phyloP scores from a whole-genome alignment of 2,797 vertebrate species.

The Glossophaga mutica region DNA sequence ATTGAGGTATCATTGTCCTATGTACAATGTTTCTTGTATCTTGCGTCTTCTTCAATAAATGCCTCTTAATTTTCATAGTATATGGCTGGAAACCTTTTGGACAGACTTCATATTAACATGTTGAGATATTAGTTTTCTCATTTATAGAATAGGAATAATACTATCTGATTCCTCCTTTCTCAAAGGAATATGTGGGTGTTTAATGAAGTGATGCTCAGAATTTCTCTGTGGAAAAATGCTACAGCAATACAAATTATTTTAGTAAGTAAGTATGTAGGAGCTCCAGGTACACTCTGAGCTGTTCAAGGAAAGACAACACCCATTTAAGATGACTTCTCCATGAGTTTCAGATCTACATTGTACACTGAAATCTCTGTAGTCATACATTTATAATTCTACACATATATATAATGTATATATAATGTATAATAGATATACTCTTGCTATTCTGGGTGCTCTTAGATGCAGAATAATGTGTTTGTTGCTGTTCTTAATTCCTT shows the following conservation, averaged over 20 bases:
- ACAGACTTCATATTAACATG: background rate
- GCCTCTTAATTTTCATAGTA: background rate
- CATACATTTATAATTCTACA: background rate
- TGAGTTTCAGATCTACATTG: background rate
- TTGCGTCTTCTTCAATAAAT: background rate
- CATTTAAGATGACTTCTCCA: background rate
- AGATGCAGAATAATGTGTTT: background rate
- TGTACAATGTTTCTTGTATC: background rate
- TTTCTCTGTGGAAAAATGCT: slow-evolving; percentile 36
- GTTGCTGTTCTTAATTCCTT: background rate
- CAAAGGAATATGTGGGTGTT: background rate
- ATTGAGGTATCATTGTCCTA: background rate
- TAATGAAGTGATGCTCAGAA: slow-evolving; percentile 32
- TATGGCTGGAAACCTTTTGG: background rate
- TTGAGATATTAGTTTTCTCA: slow-evolving; percentile 10
- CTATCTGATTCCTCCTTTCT: background rate
- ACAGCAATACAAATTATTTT: slow-evolving; percentile 37
- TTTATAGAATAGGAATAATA: slow-evolving; percentile 38
- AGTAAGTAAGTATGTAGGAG: background rate
- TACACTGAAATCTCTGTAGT: background rate
- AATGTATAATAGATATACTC: background rate
- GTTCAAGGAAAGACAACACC: background rate
- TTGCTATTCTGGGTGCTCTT: background rate
- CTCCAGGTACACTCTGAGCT: background rate
- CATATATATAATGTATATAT: background rate